phyloP scores from a whole-genome alignment of 2,888 invertebrate genomes.

The Prosapia bicincta region DNA sequence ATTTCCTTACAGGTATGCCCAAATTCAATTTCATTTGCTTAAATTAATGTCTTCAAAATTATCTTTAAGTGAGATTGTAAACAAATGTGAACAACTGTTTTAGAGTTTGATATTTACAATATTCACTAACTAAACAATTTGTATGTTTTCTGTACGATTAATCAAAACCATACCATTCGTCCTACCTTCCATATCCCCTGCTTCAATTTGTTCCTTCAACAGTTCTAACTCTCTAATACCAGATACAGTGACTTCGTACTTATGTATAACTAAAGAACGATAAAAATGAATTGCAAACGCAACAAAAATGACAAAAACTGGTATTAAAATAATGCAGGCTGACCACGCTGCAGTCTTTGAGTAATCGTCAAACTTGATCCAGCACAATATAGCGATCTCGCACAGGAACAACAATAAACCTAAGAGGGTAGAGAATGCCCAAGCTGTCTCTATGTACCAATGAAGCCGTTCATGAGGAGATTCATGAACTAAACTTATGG shows the following conservation, averaged over 20 bases:
- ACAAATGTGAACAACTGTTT: no score
- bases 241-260: constrained; percentile 68
- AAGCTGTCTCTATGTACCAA: constrained; percentile 79
- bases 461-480: constrained; percentile 79
- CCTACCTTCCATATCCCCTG: constrained; percentile 35
- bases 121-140: constrained; percentile 14
- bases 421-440: constrained; percentile 91
- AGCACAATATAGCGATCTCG: constrained; percentile 88
- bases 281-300: constrained; percentile 91
- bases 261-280: constrained; percentile 80
- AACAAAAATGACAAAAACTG: constrained; percentile 82
- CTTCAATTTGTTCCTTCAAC: constrained; percentile 69
- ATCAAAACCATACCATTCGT: constrained; percentile 30
- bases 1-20: no score
- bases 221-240: constrained; percentile 73
- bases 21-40: no score
- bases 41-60: no score
- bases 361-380: constrained; percentile 91
- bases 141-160: constrained; percentile 5
- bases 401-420: constrained; percentile 88
- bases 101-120: no score
- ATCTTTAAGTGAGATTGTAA: no score
- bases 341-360: constrained; percentile 77
- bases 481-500: constrained; percentile 56
- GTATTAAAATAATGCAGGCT: constrained; percentile 81